phyloP scores from a whole-genome alignment of 1,140 invertebrate species.

The Thaumetopoea pityocampa region DNA sequence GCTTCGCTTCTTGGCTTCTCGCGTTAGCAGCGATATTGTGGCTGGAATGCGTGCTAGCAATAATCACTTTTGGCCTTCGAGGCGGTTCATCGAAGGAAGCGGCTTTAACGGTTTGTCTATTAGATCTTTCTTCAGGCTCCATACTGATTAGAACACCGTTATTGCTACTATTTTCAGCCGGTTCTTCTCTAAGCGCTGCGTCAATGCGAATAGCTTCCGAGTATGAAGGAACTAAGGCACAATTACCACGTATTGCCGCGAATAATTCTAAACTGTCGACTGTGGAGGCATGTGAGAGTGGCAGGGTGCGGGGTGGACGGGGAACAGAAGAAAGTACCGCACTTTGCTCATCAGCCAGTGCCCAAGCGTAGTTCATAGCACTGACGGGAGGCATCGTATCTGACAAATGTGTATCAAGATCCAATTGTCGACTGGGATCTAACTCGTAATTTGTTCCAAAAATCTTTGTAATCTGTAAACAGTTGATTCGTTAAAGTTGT shows the following conservation, averaged over 20 bases:
- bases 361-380: constrained; percentile 55
- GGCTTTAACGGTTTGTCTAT: constrained; percentile 47
- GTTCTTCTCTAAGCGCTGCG: constrained; percentile 59
- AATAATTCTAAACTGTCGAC: constrained; percentile 65
- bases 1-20: constrained; percentile 49
- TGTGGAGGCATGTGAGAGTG: constrained; percentile 77
- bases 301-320: constrained; percentile 83
- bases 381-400: constrained; percentile 67
- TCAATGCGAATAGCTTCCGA: constrained; percentile 79
- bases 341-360: constrained; percentile 77
- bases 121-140: constrained; percentile 37
- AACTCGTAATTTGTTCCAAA: constrained; percentile 83
- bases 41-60: constrained; percentile 58
- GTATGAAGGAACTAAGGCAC: constrained; percentile 77
- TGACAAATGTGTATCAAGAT: constrained; percentile 70
- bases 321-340: constrained; percentile 77
- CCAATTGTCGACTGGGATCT: constrained; percentile 59
- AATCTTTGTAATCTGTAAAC: constrained; percentile 80
- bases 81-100: constrained; percentile 62
- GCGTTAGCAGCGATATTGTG: constrained; percentile 43
- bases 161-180: constrained; percentile 38
- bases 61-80: constrained; percentile 43
- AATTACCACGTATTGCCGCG: constrained; percentile 68
- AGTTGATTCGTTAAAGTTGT: too few species aligned
- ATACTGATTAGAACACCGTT: constrained; percentile 41